Percentiles rank a stretch among this genome's conserved stretches.
Conservation (phyloP, 53 echinoderm and acorn worm species). For the Glandiceps talaboti region DNA sequence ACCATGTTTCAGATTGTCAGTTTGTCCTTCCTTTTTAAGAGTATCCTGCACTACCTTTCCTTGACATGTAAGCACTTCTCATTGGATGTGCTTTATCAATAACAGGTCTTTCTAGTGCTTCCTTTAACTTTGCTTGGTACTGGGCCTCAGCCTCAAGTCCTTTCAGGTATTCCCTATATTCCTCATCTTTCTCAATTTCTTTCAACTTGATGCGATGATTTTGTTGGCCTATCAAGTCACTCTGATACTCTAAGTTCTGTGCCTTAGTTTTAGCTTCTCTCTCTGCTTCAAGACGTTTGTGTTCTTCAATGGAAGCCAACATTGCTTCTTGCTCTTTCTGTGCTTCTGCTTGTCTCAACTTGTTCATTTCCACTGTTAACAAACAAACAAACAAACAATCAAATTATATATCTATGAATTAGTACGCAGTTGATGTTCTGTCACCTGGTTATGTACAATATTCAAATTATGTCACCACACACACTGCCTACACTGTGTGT, state of each 20-base stretch:
- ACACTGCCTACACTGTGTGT: too few species aligned
- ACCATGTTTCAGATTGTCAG: too few species aligned
- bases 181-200: slow-evolving; percentile 65
- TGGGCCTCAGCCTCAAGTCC: slow-evolving; percentile 88
- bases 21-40: too few species aligned
- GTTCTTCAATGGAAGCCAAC: slow-evolving; percentile 90
- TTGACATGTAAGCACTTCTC: slow-evolving; percentile 64
- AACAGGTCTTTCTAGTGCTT: slow-evolving; percentile 83
- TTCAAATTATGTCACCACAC: too few species aligned
- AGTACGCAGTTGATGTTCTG: too few species aligned
- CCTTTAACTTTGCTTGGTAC: slow-evolving; percentile 98
- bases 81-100: slow-evolving; percentile 96
- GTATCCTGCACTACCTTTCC: neutral
- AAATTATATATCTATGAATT: too few species aligned
- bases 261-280: slow-evolving; percentile 30
- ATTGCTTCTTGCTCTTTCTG: slow-evolving; percentile 61
- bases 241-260: slow-evolving; percentile 68
- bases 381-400: slow-evolving; percentile 10
- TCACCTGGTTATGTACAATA: too few species aligned
- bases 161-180: slow-evolving; percentile 71
- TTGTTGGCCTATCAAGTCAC: slow-evolving; percentile 59
- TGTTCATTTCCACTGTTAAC: slow-evolving; percentile 57
- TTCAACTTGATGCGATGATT: slow-evolving; percentile 42
- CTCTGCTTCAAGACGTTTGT: slow-evolving; percentile 85
- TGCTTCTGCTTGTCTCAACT: slow-evolving; percentile 44